Evolutionary conservation across 2,113 vertebrate genomes (phyloP), one percentile per base, ranked within the genome.

Genomic region (Corythoichthys intestinalis): DNA sequence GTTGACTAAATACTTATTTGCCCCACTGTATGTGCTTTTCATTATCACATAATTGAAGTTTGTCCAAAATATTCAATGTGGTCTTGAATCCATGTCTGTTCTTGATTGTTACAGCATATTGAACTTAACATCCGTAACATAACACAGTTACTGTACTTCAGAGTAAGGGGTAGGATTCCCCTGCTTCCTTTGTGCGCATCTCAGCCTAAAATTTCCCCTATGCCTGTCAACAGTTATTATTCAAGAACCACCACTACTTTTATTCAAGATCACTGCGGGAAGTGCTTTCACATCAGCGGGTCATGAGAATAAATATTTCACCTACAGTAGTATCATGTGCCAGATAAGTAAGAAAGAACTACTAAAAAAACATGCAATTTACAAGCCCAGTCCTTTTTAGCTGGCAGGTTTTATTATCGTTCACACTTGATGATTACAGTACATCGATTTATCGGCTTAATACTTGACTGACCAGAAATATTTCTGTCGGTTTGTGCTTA

Each of bases 391-490:
- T 69, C 35, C 64, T 75, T 41, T 28, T 44, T 68, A 28, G 13
- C 75, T 77, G 41, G 70, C 58, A 75, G 73, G 50, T 83, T 77
- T 86, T 78, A 84, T 79, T 63, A 85, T 86, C 76, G 83, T 86
- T 76, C 69, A 82, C 59, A 81, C 8, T 15, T 6, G 20, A 12
- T 57, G 67, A 80, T 72, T 69, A 69, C 76, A n/a, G n/a, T n/a
- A n/a, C n/a, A 82, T 78, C 56, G 74, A 70, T 53, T 64, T 66
- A 12, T 17, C 2, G 54, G 46, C 9, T 37, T 69, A 64, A 48
- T 57, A 56, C 69, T 70, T 2, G 38, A 64, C 54, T 44, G 0
- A n/a, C 54, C 28, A 13, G 46, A 4, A 28, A 12, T 28, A 56
- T 71, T 54, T 69, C 46, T 44, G 8, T 3, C 49, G 2, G 1